Percentiles rank a stretch among this genome's conserved stretches.
These are phyloP conservation scores for Pheosia tremula DNA, from an alignment of 2,888 invertebrate species.

Conservation along the genomic window DNA sequence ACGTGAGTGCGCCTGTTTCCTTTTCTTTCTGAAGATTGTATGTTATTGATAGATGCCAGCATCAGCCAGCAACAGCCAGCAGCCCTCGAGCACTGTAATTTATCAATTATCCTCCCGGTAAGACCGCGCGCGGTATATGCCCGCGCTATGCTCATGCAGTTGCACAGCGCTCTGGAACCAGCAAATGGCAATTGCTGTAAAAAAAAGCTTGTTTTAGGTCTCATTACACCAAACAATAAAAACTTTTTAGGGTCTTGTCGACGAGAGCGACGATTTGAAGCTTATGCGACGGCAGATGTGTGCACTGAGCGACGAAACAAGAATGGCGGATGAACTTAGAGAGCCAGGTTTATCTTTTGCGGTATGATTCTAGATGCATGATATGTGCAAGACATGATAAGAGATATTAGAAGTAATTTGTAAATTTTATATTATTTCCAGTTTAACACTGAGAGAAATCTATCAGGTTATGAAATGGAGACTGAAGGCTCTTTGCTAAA, in stretches of 20 bases:
- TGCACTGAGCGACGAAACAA: constrained; percentile 53
- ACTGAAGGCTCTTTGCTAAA: constrained; percentile 29
- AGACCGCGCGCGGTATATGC: too few relatives aligned
- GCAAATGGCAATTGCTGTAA: too few relatives aligned
- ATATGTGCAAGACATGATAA: not conserved
- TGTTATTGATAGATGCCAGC: not conserved
- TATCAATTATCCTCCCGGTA: too few relatives aligned
- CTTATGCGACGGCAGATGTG: constrained; percentile 54
- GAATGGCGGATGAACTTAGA: constrained; percentile 33
- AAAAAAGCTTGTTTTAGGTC: too few relatives aligned
- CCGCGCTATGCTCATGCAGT: too few relatives aligned
- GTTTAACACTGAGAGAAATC: constrained; percentile 21
- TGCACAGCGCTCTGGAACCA: too few relatives aligned
- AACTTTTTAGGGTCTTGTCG: constrained; percentile 46
- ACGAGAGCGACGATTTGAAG: constrained; percentile 50
- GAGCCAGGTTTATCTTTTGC: constrained; percentile 25
- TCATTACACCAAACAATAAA: not conserved
- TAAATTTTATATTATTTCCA: constrained; percentile 11
- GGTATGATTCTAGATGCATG: constrained; percentile 14
- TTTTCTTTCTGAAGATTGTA: not conserved
- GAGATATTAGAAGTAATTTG: not conserved
- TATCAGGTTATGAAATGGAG: constrained; percentile 31
- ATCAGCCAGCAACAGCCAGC: too few relatives aligned
- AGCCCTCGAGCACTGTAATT: too few relatives aligned
- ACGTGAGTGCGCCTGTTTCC: constrained; percentile 41